Percentiles rank a stretch among this genome's conserved stretches.
Conservation (phyloP, 2,888 invertebrate genomes). For the Hypercompe scribonia region DNA sequence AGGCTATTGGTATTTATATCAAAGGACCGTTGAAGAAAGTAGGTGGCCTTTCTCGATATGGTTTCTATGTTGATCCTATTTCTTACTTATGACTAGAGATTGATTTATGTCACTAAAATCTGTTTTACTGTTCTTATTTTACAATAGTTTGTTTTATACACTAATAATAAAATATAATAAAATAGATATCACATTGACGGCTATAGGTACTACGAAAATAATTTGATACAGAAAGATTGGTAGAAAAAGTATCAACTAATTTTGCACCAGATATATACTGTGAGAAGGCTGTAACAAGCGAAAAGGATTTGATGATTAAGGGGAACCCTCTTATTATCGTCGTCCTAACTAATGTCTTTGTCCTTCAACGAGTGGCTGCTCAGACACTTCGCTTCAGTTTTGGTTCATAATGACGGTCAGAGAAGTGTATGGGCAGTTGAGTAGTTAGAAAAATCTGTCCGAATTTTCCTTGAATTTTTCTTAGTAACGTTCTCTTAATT, state of each 20-base stretch:
- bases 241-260: neutral
- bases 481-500: neutral
- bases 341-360: slow-evolving; percentile 49
- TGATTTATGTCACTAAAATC: too few species aligned
- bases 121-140: too few species aligned
- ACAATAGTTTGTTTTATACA: too few species aligned
- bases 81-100: neutral
- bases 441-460: neutral
- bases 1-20: neutral
- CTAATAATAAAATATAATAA: neutral
- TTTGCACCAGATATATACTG: slow-evolving; percentile 10
- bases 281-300: slow-evolving; percentile 35
- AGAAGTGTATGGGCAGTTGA: neutral
- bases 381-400: slow-evolving; percentile 28
- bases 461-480: neutral
- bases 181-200: neutral
- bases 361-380: slow-evolving; percentile 33
- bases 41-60: neutral
- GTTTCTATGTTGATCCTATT: neutral
- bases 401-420: slow-evolving; percentile 14
- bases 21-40: neutral
- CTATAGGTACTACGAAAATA: neutral
- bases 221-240: neutral
- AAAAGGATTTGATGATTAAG: slow-evolving; percentile 56
- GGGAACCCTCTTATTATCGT: slow-evolving; percentile 50